These are phyloP conservation scores for Poeciliopsis occidentalis DNA, from an alignment of 2,113 vertebrate genomes.

Conservation along the genomic window DNA sequence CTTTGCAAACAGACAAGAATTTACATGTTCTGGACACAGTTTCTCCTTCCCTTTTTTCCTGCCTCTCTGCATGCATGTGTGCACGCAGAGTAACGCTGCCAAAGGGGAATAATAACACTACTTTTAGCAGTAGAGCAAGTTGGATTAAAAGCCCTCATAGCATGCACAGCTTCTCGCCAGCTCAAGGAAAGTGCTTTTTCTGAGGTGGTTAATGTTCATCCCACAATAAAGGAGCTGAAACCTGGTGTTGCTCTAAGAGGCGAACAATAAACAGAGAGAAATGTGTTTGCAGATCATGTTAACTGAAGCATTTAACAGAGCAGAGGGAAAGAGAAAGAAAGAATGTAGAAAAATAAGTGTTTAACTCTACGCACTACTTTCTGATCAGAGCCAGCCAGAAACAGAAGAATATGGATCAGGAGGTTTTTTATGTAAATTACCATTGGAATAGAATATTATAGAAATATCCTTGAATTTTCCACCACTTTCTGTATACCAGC, in stretches of 20 bases:
- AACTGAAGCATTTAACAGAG: constrained; percentile 18
- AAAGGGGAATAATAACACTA: constrained; percentile 15
- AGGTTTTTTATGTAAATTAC: neutral
- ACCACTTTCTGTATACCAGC: no score
- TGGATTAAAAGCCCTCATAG: constrained; percentile 26
- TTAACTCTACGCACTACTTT: no score
- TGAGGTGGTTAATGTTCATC: constrained; percentile 40
- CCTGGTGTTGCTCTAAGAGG: constrained; percentile 28
- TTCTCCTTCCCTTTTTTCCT: constrained; percentile 5
- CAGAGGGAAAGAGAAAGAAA: neutral
- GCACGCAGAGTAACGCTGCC: neutral
- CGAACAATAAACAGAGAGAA: constrained; percentile 6
- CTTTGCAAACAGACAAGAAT: constrained; percentile 70
- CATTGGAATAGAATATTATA: no score
- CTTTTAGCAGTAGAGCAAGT: constrained; percentile 10
- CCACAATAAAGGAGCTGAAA: constrained; percentile 50
- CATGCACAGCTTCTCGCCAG: constrained; percentile 3
- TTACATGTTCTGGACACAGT: constrained; percentile 64
- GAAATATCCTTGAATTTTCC: no score
- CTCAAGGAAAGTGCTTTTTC: constrained; percentile 28
- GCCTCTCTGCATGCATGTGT: constrained; percentile 1
- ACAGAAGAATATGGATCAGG: neutral
- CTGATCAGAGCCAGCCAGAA: no score
- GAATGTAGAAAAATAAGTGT: neutral
- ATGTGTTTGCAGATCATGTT: constrained; percentile 37